A percentile compares a stretch with the other conserved stretches of the same genome.
phyloP scores from a whole-genome alignment of 92 coral and sea anemone genomes.

The Virgularia gustaviana region DNA sequence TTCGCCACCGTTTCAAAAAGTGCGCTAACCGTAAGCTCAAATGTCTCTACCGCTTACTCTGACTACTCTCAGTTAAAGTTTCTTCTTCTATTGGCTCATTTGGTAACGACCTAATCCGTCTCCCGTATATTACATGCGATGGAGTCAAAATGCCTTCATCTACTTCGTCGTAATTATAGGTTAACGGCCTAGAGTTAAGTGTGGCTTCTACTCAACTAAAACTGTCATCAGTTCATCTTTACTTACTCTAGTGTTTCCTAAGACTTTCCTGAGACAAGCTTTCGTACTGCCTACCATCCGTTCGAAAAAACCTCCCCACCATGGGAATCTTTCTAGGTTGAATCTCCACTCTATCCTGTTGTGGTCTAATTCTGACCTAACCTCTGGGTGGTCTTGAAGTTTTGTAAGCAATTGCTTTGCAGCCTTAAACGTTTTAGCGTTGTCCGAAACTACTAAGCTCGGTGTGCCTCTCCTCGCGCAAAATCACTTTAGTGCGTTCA shows the following conservation, averaged over 20 bases:
- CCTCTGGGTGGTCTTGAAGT: slow-evolving; percentile 1
- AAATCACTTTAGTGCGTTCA: background rate
- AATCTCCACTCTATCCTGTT: slow-evolving; percentile 4
- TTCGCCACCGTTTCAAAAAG: slow-evolving; percentile 14
- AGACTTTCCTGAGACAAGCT: background rate
- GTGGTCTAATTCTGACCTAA: background rate
- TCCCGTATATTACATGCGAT: slow-evolving; percentile 9
- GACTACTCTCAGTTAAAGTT: too few species aligned
- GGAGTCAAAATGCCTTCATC: slow-evolving; percentile 4
- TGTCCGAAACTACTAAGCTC: background rate
- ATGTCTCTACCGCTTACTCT: background rate
- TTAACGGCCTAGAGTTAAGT: slow-evolving; percentile 19
- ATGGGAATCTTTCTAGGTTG: slow-evolving; percentile 5
- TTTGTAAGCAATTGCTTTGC: background rate
- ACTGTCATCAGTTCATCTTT: background rate
- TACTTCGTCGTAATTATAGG: slow-evolving; percentile 1
- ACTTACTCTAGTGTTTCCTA: slow-evolving; percentile 1
- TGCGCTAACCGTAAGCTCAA: slow-evolving; percentile 9
- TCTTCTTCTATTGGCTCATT: too few species aligned
- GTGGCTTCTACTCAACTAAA: slow-evolving; percentile 6
- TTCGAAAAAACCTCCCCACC: too few species aligned
- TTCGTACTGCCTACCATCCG: slow-evolving; percentile 12
- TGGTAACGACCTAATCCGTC: slow-evolving; percentile 5
- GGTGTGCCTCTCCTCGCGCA: slow-evolving; percentile 16
- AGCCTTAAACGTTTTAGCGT: too few species aligned